Conservation (phyloP, 2,888 invertebrate genomes). For the Diadegma fenestrale region DNA sequence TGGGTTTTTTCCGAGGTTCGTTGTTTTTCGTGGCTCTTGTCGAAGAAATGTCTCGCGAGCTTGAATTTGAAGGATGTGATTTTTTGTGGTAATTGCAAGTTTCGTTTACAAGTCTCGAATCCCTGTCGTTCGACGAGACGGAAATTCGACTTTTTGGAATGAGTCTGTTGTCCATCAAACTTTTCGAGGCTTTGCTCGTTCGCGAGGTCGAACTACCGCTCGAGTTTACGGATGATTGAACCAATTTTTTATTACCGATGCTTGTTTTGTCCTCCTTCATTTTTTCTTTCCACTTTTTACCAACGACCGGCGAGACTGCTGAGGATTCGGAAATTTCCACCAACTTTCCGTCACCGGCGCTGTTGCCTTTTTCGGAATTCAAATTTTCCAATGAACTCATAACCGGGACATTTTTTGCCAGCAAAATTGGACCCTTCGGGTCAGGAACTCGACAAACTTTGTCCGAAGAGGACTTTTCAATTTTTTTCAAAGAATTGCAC, state of each 20-base stretch:
- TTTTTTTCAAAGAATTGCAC: not conserved
- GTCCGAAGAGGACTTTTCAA: slow-evolving; percentile 10
- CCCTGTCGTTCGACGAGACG: slow-evolving; percentile 33
- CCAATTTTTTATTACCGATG: slow-evolving; percentile 5
- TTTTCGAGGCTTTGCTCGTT: slow-evolving; percentile 36
- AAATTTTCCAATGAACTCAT: slow-evolving; percentile 9
- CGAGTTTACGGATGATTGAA: slow-evolving; percentile 18
- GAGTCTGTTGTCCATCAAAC: not conserved
- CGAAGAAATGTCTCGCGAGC: slow-evolving; percentile 19
- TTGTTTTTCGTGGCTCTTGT: slow-evolving; percentile 36
- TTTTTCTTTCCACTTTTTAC: slow-evolving; percentile 39
- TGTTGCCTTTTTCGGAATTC: slow-evolving; percentile 20
- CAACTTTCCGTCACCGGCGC: not conserved
- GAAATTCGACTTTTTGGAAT: slow-evolving; percentile 11
- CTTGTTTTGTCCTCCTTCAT: slow-evolving; percentile 19
- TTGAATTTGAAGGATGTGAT: slow-evolving; percentile 8
- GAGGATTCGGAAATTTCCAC: not conserved
- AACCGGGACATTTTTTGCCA: not conserved
- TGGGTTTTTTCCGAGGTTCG: slow-evolving; percentile 71
- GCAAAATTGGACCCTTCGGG: slow-evolving; percentile 19
- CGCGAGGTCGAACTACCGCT: slow-evolving; percentile 1
- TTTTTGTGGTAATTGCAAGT: slow-evolving; percentile 8
- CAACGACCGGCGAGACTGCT: not conserved
- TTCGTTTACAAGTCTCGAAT: slow-evolving; percentile 23
- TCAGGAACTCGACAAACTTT: slow-evolving; percentile 14